Evolutionary conservation across 2,888 invertebrate genomes (phyloP).

Genomic region (Brenthis daphne): DNA sequence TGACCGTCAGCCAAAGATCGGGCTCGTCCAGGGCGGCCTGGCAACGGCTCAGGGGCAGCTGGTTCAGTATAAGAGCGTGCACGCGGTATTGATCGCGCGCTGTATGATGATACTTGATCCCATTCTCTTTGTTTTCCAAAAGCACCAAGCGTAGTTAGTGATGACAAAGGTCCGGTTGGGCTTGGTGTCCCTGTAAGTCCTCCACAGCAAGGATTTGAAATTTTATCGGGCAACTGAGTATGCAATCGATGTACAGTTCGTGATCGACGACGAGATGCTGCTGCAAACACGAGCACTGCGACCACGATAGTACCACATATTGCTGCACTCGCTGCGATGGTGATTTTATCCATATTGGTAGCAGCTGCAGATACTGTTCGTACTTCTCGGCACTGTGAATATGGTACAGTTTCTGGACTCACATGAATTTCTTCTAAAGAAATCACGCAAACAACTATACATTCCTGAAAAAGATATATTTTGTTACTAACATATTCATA

Average conservation of each 20-base stretch:
- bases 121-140: constrained; percentile 92
- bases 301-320: constrained; percentile 96
- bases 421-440: constrained; percentile 93
- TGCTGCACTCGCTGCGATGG: constrained; percentile 95
- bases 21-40: constrained; percentile 89
- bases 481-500: neutral
- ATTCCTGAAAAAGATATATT: constrained; percentile 84
- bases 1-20: constrained; percentile 94
- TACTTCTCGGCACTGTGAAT: constrained; percentile 93
- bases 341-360: constrained; percentile 96
- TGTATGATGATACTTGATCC: constrained; percentile 91
- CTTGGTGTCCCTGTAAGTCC: constrained; percentile 87
- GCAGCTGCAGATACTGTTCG: constrained; percentile 91
- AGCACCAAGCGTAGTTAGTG: constrained; percentile 91
- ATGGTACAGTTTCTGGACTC: constrained; percentile 93
- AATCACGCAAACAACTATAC: constrained; percentile 96
- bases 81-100: constrained; percentile 93
- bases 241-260: constrained; percentile 89
- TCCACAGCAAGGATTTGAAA: constrained; percentile 91
- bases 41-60: constrained; percentile 86
- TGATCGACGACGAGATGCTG: constrained; percentile 90
- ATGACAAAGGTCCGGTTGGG: constrained; percentile 90
- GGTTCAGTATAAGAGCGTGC: constrained; percentile 90
- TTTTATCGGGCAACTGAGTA: constrained; percentile 85
- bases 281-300: constrained; percentile 94